Conservation (phyloP, 2,888 invertebrate genomes). For the Amaurobius ferox region DNA sequence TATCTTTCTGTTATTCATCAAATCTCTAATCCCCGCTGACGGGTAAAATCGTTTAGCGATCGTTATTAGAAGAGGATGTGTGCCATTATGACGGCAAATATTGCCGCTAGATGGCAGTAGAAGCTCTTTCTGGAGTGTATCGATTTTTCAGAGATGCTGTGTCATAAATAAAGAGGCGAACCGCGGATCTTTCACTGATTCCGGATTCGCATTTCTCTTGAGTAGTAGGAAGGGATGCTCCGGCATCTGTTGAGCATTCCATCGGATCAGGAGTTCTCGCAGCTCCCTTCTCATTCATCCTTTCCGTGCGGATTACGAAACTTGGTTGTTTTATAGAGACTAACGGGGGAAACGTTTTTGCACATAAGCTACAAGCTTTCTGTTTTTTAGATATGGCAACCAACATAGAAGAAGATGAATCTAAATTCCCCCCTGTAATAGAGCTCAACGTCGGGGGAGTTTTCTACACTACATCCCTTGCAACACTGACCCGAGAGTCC, state of each 20-base stretch:
- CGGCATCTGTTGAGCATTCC: constrained; percentile 64
- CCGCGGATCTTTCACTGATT: constrained; percentile 33
- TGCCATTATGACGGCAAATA: not conserved
- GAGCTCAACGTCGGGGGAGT: constrained; percentile 98
- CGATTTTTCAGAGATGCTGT: constrained; percentile 50
- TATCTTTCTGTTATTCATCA: not conserved
- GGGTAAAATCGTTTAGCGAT: not conserved
- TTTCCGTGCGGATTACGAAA: not conserved
- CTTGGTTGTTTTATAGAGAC: not conserved
- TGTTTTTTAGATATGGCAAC: constrained; percentile 32
- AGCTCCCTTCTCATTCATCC: not conserved
- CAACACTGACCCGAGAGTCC: constrained; percentile 88
- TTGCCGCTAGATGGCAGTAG: constrained; percentile 40
- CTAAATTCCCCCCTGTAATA: constrained; percentile 78
- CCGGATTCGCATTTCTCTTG: constrained; percentile 6
- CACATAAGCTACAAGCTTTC: not conserved
- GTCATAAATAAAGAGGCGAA: constrained; percentile 44
- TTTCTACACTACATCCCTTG: constrained; percentile 91
- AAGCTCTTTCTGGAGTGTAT: constrained; percentile 14
- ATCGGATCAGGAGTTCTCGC: constrained; percentile 13
- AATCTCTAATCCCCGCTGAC: not conserved
- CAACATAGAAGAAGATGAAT: constrained; percentile 40
- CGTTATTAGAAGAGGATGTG: not conserved
- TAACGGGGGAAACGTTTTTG: not conserved
- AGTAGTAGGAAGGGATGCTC: constrained; percentile 39